Conservation (phyloP, 1,140 invertebrate genomes). For the Diachasmimorpha longicaudata region DNA sequence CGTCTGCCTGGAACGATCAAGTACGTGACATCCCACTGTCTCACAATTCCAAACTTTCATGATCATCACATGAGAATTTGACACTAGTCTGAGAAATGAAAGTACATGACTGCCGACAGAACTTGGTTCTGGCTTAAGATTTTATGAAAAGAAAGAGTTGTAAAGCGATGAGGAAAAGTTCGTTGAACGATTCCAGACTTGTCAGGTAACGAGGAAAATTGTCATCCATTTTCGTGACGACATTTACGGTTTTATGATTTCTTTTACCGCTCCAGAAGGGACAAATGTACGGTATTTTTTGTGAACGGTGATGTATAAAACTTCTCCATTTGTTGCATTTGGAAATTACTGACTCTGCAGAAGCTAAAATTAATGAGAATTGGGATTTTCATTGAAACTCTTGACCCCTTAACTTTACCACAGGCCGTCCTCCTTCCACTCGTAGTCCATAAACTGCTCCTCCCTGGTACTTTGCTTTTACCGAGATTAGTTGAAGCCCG, state of each 20-base stretch:
- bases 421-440: not conserved
- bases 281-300: not conserved
- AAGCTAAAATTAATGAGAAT: conserved; percentile 35
- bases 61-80: not conserved
- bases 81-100: not conserved
- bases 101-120: not conserved
- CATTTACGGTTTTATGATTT: not conserved
- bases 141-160: not conserved
- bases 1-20: not conserved
- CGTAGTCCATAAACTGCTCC: not conserved
- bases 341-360: not conserved
- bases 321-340: not conserved
- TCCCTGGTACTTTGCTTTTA: conserved; percentile 40
- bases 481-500: conserved; percentile 29
- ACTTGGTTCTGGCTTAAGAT: not conserved
- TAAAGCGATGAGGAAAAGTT: conserved; percentile 20
- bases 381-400: conserved; percentile 35
- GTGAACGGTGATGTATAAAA: not conserved
- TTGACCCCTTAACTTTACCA: conserved; percentile 8
- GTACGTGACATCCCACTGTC: not conserved
- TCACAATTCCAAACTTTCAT: not conserved
- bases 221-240: conserved; percentile 9
- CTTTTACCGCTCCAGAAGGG: not conserved
- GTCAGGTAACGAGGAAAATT: not conserved
- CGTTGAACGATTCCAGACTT: conserved; percentile 5